Percentiles rank a stretch among this genome's conserved stretches.
phyloP scores from a whole-genome alignment of 2,888 invertebrate genomes.

The Limnephilus lunatus region DNA sequence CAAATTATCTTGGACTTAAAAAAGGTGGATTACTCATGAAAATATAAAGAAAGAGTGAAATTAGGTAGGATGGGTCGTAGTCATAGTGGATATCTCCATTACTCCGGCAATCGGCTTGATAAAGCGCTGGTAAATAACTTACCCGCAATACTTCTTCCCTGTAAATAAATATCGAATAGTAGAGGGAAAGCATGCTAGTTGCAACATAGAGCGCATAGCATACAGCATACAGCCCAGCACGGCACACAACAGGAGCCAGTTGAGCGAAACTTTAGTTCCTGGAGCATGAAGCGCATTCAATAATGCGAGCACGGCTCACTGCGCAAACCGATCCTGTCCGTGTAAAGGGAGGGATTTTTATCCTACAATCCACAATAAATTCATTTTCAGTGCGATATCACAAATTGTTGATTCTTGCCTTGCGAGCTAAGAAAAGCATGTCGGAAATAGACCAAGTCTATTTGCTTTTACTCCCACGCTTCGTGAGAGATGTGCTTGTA shows the following conservation, averaged over 20 bases:
- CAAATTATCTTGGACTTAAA: too few species aligned
- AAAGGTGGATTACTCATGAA: too few species aligned
- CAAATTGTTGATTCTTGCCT: neutral
- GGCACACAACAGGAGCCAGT: constrained; percentile 32
- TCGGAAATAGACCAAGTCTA: neutral
- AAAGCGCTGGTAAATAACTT: neutral
- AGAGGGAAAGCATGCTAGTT: neutral
- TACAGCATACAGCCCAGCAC: neutral
- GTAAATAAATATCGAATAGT: constrained; percentile 29
- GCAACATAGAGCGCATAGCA: neutral
- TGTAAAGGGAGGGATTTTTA: neutral
- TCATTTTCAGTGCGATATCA: neutral
- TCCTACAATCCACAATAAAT: constrained; percentile 19
- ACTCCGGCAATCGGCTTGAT: neutral
- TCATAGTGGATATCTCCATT: neutral
- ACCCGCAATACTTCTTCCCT: neutral
- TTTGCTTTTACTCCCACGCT: neutral
- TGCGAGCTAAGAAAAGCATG: neutral
- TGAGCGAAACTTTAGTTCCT: constrained; percentile 37
- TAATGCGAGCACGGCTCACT: constrained; percentile 37
- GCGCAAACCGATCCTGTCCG: constrained; percentile 2
- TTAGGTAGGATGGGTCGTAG: neutral
- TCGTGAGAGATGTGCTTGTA: neutral
- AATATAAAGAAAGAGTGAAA: neutral
- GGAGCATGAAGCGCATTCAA: constrained; percentile 52